These are phyloP conservation scores for Clusia tigrina DNA, from an alignment of 2,888 invertebrate genomes.

Conservation along the genomic window DNA sequence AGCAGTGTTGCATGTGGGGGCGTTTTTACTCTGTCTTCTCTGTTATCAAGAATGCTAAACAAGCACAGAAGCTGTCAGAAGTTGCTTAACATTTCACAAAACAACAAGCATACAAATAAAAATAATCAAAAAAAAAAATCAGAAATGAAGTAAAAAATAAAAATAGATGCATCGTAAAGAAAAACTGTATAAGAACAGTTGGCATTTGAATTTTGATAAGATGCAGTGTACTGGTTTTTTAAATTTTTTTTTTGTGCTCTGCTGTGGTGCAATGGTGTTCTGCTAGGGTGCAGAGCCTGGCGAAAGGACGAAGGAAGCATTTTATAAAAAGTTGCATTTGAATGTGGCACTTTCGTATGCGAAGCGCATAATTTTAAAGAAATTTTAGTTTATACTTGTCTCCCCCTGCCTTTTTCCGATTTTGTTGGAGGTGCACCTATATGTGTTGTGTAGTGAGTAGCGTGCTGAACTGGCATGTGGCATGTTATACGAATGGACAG, in stretches of 20 bases:
- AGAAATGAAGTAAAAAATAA: neutral
- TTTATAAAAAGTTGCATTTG: conserved; percentile 10
- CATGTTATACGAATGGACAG: conserved; percentile 22
- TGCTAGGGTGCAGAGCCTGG: neutral
- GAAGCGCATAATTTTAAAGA: conserved; percentile 18
- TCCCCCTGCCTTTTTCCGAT: conserved; percentile 20
- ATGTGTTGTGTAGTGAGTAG: neutral
- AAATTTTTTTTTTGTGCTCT: too few species aligned
- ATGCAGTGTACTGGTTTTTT: too few species aligned
- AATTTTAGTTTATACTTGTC: neutral
- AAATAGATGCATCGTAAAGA: neutral
- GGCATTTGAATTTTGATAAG: conserved; percentile 54
- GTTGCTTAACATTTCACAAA: conserved; percentile 23
- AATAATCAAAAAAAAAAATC: neutral
- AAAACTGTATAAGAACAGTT: conserved; percentile 32
- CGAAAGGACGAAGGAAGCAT: neutral
- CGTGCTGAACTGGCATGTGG: neutral
- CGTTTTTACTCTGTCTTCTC: conserved; percentile 44
- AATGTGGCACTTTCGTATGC: conserved; percentile 22
- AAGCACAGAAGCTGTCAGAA: conserved; percentile 39
- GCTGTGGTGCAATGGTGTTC: neutral
- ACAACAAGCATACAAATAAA: conserved; percentile 5
- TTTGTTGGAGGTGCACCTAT: conserved; percentile 5
- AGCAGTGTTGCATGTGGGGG: conserved; percentile 21
- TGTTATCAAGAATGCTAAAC: conserved; percentile 50